Percentiles rank a stretch among this genome's conserved stretches.
Conservation (phyloP, 2,113 vertebrate species). For the Poeciliopsis turrubarensis region DNA sequence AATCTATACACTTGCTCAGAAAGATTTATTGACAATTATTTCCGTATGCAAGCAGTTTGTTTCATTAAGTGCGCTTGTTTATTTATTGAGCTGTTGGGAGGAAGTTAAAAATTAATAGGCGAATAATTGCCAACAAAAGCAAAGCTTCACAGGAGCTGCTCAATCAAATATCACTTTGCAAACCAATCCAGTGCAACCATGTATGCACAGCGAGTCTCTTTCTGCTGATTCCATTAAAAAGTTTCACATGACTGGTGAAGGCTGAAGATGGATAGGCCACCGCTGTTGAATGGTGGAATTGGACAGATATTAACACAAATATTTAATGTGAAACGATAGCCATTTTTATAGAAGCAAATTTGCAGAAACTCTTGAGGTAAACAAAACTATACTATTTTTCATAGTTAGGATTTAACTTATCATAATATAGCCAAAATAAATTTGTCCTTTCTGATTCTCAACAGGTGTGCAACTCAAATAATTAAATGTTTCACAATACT, state of each 20-base stretch:
- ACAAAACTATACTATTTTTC: no score
- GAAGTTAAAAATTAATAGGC: slow-evolving; percentile 77
- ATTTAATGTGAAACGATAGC: slow-evolving; percentile 12
- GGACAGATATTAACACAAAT: background rate
- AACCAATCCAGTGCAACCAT: slow-evolving; percentile 43
- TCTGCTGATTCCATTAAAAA: slow-evolving; percentile 59
- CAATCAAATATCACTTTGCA: slow-evolving; percentile 58
- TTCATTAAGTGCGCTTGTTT: slow-evolving; percentile 74
- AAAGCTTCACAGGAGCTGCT: slow-evolving; percentile 37
- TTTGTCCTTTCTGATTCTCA: no score
- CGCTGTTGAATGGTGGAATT: slow-evolving; percentile 7
- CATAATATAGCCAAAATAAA: no score
- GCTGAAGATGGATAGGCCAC: slow-evolving; percentile 8
- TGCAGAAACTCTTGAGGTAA: no score
- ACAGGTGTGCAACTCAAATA: no score
- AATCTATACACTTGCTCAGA: slow-evolving; percentile 63
- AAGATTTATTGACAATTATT: slow-evolving; percentile 77
- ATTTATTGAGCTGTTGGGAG: slow-evolving; percentile 70
- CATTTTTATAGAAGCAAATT: no score
- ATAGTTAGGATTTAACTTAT: background rate
- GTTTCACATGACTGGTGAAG: slow-evolving; percentile 46
- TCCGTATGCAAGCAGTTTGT: slow-evolving; percentile 70
- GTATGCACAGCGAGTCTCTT: slow-evolving; percentile 29
- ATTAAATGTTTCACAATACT: no score
- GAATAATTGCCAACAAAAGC: slow-evolving; percentile 76